A percentile compares a stretch with the other conserved stretches of the same genome.
phyloP scores from a whole-genome alignment of 1,140 invertebrate species.

The Orchestia grillus region DNA sequence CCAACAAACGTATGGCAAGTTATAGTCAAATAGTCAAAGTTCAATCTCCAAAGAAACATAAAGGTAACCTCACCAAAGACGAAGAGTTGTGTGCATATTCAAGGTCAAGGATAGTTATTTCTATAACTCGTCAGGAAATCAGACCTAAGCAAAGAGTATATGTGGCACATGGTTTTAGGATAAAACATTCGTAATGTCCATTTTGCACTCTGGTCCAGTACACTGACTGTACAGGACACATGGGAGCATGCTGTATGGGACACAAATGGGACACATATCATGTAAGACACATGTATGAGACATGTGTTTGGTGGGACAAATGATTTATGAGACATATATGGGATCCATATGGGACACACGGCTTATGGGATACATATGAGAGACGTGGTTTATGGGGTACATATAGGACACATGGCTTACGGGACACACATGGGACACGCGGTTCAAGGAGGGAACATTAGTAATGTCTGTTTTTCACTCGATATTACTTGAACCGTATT shows the following conservation, averaged over 20 bases:
- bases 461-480: neutral
- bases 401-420: no score
- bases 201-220: neutral
- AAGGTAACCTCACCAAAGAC: neutral
- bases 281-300: no score
- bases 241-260: no score
- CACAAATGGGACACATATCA: no score
- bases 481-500: no score
- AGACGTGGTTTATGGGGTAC: no score
- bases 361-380: no score
- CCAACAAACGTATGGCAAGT: neutral
- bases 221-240: neutral
- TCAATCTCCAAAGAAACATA: neutral
- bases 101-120: neutral
- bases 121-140: neutral
- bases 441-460: neutral
- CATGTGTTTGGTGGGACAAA: no score
- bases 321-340: no score
- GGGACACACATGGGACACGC: no score
- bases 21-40: neutral
- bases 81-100: neutral
- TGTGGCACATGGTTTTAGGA: neutral
- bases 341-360: no score
- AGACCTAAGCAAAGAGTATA: neutral
- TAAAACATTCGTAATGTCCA: neutral